Evolutionary conservation across 2,797 vertebrate genomes (phyloP).

Genomic region (Spheniscus humboldti): DNA sequence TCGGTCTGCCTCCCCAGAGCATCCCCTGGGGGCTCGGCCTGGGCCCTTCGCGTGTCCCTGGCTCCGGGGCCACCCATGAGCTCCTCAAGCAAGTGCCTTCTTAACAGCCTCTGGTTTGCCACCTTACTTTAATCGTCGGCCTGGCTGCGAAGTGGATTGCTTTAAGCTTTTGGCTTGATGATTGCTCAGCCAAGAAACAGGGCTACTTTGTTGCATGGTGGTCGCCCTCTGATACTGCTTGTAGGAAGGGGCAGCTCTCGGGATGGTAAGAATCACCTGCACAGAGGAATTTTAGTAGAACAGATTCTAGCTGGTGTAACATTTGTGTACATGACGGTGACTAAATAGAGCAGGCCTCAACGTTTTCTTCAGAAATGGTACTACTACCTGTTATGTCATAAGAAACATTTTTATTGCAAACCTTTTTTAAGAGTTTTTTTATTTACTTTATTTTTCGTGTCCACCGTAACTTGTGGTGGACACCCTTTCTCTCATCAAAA

Average conservation of each 20-base stretch:
- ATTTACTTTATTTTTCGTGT: background rate
- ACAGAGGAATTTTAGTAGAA: accelerated
- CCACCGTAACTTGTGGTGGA: accelerated
- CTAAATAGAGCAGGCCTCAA: background rate
- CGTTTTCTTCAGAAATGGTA: background rate
- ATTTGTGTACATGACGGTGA: background rate
- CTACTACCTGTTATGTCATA: background rate
- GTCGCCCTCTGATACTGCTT: accelerated
- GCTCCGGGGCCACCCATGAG: accelerated
- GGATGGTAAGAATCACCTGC: accelerated
- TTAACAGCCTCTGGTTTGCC: background rate
- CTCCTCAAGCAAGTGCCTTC: background rate
- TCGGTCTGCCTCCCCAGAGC: no score
- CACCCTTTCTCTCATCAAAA: background rate
- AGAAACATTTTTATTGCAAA: background rate
- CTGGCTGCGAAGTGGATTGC: accelerated
- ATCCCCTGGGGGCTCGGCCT: background rate
- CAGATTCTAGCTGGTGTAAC: background rate
- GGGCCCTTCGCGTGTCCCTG: no score
- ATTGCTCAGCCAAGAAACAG: background rate
- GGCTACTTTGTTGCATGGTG: accelerated
- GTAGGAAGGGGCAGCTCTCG: background rate
- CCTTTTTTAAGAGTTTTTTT: background rate
- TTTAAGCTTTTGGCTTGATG: no score
- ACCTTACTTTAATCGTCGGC: accelerated